These are phyloP conservation scores for Sinosuthora webbiana DNA, from an alignment of 2,113 vertebrate genomes.

Conservation along the genomic window DNA sequence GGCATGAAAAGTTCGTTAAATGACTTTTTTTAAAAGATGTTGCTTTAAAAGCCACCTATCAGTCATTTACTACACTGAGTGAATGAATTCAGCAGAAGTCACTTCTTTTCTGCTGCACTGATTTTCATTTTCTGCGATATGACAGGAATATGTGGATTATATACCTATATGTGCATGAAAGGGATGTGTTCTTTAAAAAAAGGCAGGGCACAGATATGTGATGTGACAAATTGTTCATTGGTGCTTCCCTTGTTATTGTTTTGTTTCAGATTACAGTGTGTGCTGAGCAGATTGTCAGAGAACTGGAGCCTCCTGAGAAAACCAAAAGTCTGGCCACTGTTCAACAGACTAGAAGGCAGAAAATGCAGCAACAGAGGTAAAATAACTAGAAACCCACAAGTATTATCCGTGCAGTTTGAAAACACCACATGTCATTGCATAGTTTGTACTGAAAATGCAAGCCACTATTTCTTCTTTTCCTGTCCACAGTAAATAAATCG, in stretches of 20 bases:
- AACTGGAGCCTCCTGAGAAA: slow-evolving; percentile 83
- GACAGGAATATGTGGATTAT: not conserved
- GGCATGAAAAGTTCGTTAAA: not conserved
- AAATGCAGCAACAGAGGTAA: slow-evolving; percentile 82
- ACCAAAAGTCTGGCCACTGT: slow-evolving; percentile 75
- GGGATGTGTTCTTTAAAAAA: not conserved
- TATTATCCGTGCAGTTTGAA: not conserved
- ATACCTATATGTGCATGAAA: not conserved
- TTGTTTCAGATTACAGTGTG: slow-evolving; percentile 83
- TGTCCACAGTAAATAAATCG: not conserved
- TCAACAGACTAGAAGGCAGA: slow-evolving; percentile 86
- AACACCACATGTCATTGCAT: not conserved
- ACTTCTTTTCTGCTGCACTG: not conserved
- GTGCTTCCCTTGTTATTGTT: not conserved
- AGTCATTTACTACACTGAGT: not conserved
- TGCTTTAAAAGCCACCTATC: not conserved
- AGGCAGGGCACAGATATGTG: not conserved
- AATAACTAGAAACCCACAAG: not conserved
- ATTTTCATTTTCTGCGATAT: not conserved
- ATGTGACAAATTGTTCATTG: not conserved
- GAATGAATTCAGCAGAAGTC: not conserved
- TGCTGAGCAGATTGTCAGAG: slow-evolving; percentile 83
- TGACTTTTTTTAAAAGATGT: not conserved
- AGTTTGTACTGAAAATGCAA: not conserved
- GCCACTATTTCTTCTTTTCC: not conserved